Evolutionary conservation across 2,888 invertebrate genomes (phyloP).

Genomic region (Psylliodes chrysocephalus): DNA sequence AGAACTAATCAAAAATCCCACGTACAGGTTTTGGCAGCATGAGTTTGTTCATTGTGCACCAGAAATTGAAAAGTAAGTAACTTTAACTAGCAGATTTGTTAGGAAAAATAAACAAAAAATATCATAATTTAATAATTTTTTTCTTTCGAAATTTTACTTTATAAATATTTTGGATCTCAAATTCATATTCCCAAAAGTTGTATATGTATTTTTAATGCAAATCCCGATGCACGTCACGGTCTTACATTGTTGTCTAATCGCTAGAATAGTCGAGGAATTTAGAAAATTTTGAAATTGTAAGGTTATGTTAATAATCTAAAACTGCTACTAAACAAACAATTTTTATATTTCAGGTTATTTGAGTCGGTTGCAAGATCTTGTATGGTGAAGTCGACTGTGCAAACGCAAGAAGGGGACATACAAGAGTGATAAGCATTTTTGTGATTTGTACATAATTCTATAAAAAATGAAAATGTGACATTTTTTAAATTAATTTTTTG

Average conservation of each 20-base stretch:
- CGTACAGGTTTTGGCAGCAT: conserved; percentile 98
- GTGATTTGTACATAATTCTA: conserved; percentile 55
- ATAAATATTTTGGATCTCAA: too few species aligned
- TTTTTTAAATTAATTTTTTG: conserved; percentile 43
- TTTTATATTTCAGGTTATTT: conserved; percentile 76
- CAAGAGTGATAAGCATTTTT: conserved; percentile 69
- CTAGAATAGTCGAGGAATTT: too few species aligned
- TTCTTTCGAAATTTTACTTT: too few species aligned
- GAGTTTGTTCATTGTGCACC: conserved; percentile 99
- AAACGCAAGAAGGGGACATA: conserved; percentile 73
- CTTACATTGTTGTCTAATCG: too few species aligned
- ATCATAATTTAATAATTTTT: too few species aligned
- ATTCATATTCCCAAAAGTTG: too few species aligned
- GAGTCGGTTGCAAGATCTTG: conserved; percentile 97
- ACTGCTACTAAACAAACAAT: background rate
- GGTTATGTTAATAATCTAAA: too few species aligned
- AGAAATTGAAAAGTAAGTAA: conserved; percentile 97
- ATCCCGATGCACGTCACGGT: too few species aligned
- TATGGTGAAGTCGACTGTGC: conserved; percentile 81
- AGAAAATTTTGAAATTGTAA: too few species aligned
- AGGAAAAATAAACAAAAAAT: too few species aligned
- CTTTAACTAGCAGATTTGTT: too few species aligned
- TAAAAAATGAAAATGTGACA: conserved; percentile 37
- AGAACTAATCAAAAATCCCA: conserved; percentile 97
- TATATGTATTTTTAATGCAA: too few species aligned